Conservation (phyloP, 2,888 invertebrate species). For the Cheilosia impressa region DNA sequence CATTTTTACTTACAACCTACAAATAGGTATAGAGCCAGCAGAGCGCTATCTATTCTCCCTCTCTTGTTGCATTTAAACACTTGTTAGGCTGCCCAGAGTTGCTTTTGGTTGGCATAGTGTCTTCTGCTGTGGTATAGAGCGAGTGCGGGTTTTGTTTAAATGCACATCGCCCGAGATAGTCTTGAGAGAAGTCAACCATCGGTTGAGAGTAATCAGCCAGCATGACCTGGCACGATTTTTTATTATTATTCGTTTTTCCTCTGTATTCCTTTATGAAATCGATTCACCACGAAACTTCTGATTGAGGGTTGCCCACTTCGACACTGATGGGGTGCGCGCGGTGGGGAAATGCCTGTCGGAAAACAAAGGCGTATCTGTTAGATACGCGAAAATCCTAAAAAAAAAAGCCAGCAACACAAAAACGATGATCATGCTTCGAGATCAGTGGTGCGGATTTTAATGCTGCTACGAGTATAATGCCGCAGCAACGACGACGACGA, state of each 20-base stretch:
- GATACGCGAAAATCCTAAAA: conserved; percentile 66
- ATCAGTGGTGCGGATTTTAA: conserved; percentile 44
- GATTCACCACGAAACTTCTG: conserved; percentile 73
- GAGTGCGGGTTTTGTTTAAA: conserved; percentile 46
- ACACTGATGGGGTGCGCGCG: conserved; percentile 8
- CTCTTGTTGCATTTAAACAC: conserved; percentile 35
- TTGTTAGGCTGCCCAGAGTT: conserved; percentile 37
- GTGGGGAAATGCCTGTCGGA: conserved; percentile 23
- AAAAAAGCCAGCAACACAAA: background rate
- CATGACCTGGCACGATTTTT: conserved; percentile 75
- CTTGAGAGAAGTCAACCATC: conserved; percentile 70
- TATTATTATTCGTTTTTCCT: conserved; percentile 39
- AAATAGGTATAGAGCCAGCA: background rate
- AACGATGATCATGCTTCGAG: conserved; percentile 62
- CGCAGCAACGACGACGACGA: conserved; percentile 1
- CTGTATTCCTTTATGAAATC: conserved; percentile 62
- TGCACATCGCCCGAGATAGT: conserved; percentile 36
- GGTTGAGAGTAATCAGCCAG: conserved; percentile 69
- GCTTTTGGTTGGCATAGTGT: background rate
- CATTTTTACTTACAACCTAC: conserved; percentile 27
- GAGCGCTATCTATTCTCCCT: conserved; percentile 21
- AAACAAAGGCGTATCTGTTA: conserved; percentile 75
- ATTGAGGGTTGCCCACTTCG: conserved; percentile 61
- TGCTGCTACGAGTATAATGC: background rate
- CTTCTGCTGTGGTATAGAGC: conserved; percentile 18